A percentile compares a stretch with the other conserved stretches of the same genome.
Evolutionary conservation across 2,888 invertebrate genomes (phyloP).

Genomic region (Xestobium rufovillosum): DNA sequence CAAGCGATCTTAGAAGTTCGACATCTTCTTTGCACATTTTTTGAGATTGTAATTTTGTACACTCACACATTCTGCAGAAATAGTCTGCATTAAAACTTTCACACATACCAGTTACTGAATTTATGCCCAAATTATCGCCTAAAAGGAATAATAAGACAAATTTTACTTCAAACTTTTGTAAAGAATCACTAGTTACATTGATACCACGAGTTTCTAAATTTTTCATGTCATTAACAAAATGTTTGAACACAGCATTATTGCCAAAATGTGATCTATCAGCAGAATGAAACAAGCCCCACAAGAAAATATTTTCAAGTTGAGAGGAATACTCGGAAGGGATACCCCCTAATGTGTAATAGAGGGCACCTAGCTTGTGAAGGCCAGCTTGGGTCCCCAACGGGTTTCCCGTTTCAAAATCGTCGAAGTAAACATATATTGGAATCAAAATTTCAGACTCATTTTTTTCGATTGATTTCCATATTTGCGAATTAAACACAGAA

Average conservation of each 20-base stretch:
- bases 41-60: slow-evolving; percentile 6
- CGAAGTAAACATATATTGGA: slow-evolving; percentile 19
- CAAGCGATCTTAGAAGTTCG: not conserved
- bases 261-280: slow-evolving; percentile 18
- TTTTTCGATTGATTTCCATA: not conserved
- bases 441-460: not conserved
- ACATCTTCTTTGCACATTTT: not conserved
- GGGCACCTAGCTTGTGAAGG: slow-evolving; percentile 18
- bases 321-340: slow-evolving; percentile 19
- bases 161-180: too few species aligned
- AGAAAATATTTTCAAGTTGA: slow-evolving; percentile 22
- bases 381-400: slow-evolving; percentile 11
- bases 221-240: slow-evolving; percentile 21
- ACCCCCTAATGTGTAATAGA: slow-evolving; percentile 20
- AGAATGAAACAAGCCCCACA: slow-evolving; percentile 19
- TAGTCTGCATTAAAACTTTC: slow-evolving; percentile 17
- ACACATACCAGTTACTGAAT: slow-evolving; percentile 14
- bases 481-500: too few species aligned
- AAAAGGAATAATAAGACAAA: slow-evolving; percentile 5
- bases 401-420: slow-evolving; percentile 13
- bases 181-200: too few species aligned
- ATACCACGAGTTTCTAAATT: slow-evolving; percentile 12
- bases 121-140: slow-evolving; percentile 17
- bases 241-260: slow-evolving; percentile 18
- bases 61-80: slow-evolving; percentile 18